Base-by-base conservation (phyloP, 1,140 invertebrate species). In the Pomacea maculata region DNA sequence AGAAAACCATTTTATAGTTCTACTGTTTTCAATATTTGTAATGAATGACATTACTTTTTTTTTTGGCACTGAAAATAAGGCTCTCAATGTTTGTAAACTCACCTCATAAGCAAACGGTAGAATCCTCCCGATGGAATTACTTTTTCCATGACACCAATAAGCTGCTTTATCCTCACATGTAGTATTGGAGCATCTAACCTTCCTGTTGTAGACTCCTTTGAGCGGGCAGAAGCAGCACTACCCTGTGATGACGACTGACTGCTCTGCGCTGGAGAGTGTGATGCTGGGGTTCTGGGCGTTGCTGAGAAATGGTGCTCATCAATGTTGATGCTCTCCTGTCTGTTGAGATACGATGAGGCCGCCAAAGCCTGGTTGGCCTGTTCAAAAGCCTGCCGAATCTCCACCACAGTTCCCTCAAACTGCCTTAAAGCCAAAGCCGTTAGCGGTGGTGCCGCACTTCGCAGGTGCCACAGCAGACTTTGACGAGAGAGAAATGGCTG, bases 81-180 rank as follows among this genome's bases (percentile, higher is more conserved):
- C 57, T 17, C 14, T 57, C 2, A 61, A 61, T 61, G 15, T 61
- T 61, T 61, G 11, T 61, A 4, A 34, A 55, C 79, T 71, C 45
- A 86, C 88, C 80, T 83, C n/a, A 77, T 72, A 57, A 85, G 74
- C 63, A 85, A 15, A 12, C 80, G 75, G 54, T 82, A 25, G 29
- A 88, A n/a, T n/a, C 89, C 89, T 21, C 82, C 85, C 21, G 79
- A 64, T 64, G 88, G 87, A 2, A 89, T 79, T 70, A 84, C 83
- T 77, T 87, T 88, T 79, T 89, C 84, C 81, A 88, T 79, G n/a
- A 78, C 80, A 72, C 80, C 72, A 65, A 90, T 87, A 21, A 90
- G 76, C 9, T 83, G 83, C 67, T 88, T 89, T 82, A 90, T 82
- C 14, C 84, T 83, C 52, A 61, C 82, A 76, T 89, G 87, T 7